Evolutionary conservation across 2,888 invertebrate species (phyloP), one percentile per base, ranked within the genome.

Genomic region (Perithous albicinctus): DNA sequence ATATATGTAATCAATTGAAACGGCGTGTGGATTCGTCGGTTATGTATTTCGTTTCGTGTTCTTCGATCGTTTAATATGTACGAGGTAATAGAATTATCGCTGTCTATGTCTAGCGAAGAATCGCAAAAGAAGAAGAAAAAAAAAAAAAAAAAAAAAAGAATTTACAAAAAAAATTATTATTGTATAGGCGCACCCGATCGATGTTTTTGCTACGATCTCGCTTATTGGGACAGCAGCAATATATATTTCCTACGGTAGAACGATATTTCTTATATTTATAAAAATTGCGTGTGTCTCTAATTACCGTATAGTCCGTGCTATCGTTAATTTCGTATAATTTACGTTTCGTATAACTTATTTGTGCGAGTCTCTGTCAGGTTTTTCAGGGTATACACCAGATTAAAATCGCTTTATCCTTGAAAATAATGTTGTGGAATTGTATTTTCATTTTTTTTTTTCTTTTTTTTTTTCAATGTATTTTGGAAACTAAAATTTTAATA

Each of bases 301-400:
- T 69, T 77, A 51, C n/a, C 35, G 38, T 29, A 41, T 61, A 67
- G 10, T 38, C 35, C 7, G 43, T 46, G 48, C 51, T 59, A n/a
- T 23, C 20, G 43, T 59, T 59, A 26, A 26, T 59, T 70, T 43
- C 10, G 15, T 41, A 67, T 18, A 51, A n/a, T 54, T 74, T 63
- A 35, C 38, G 38, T 56, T 78, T 10, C n/a, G 43, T 73, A 23
- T 69, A 46, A 81, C 23, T 61, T 59, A 35, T 66, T 67, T 35
- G 46, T 43, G n/a, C 61, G 66, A 54, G 76, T 76, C 72, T 74
- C 69, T 15, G 48, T 51, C 35, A 59, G 78, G 48, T 75, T 75
- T 75, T 75, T 82, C 82, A 75, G 75, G 82, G 78, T 82, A 82
- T 66, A 75, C 15, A 35, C 59, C 59, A 18, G 61, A 72, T 72